Evolutionary conservation across 2,797 vertebrate genomes (phyloP).

Genomic region (Phrynocephalus guinanensis): DNA sequence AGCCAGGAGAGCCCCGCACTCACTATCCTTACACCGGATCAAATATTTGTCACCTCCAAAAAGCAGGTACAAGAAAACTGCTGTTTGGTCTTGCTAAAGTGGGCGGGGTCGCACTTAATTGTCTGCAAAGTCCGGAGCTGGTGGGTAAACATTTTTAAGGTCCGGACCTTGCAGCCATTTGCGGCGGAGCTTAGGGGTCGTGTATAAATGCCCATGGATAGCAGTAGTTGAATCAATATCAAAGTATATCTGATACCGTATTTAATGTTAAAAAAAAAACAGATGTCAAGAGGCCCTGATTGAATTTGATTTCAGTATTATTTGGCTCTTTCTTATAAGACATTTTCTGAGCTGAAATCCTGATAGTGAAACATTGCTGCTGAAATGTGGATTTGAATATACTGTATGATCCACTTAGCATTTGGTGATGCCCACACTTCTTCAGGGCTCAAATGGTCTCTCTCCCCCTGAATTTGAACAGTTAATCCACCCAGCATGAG

Average conservation of each 20-base stretch:
- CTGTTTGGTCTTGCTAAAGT: too few species aligned
- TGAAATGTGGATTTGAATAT: constrained; percentile 53
- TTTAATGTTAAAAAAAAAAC: not conserved
- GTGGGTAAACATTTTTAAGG: too few species aligned
- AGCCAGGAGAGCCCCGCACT: too few species aligned
- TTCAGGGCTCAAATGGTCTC: not conserved
- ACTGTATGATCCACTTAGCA: constrained; percentile 34
- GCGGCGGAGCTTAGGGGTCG: too few species aligned
- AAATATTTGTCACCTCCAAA: too few species aligned
- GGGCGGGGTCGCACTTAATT: too few species aligned
- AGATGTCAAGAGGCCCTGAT: not conserved
- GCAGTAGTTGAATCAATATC: not conserved
- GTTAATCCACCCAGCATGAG: constrained; percentile 37
- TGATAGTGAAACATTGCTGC: not conserved
- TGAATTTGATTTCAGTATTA: not conserved
- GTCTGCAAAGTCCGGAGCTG: too few species aligned
- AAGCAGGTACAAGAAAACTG: too few species aligned
- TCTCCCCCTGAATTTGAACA: constrained; percentile 38
- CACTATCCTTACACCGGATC: too few species aligned
- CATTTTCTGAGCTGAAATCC: constrained; percentile 13
- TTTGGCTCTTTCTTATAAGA: not conserved
- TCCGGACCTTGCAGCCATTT: too few species aligned
- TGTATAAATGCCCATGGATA: too few species aligned
- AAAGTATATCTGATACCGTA: not conserved
- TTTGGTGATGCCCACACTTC: constrained; percentile 32